A percentile compares a stretch with the other conserved stretches of the same genome.
Evolutionary conservation across 2,113 vertebrate species (phyloP).

Genomic region (Eclectus roratus): DNA sequence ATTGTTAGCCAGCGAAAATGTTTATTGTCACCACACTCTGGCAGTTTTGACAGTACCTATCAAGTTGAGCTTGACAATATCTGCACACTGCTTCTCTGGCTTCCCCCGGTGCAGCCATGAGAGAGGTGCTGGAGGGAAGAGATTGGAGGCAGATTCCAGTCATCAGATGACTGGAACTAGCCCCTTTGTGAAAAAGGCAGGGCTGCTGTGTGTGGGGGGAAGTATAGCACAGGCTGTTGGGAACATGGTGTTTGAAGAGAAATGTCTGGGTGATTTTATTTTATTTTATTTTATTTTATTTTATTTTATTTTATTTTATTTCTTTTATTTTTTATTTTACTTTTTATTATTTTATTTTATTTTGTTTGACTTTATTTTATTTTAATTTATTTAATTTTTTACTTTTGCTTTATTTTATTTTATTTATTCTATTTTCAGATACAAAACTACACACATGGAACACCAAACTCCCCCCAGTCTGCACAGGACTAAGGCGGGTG

Average conservation of each 20-base stretch:
- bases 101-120: background rate
- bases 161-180: background rate
- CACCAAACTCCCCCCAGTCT: background rate
- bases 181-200: background rate
- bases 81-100: conserved; percentile 30
- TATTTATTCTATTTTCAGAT: background rate
- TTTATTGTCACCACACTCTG: conserved; percentile 65
- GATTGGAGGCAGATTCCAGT: background rate
- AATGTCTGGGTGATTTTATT: background rate
- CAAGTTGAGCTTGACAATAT: conserved; percentile 61
- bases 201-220: background rate
- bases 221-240: background rate
- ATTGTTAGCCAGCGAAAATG: conserved; percentile 67
- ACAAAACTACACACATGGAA: background rate
- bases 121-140: background rate
- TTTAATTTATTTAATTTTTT: background rate
- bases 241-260: background rate
- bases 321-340: too few species aligned
- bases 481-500: background rate
- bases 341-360: too few species aligned
- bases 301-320: too few species aligned
- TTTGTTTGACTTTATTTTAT: too few species aligned
- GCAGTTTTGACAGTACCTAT: conserved; percentile 71
- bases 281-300: background rate
- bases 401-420: background rate